Conservation (phyloP, 2,888 invertebrate species). For the Nipponacmea schrenckii region DNA sequence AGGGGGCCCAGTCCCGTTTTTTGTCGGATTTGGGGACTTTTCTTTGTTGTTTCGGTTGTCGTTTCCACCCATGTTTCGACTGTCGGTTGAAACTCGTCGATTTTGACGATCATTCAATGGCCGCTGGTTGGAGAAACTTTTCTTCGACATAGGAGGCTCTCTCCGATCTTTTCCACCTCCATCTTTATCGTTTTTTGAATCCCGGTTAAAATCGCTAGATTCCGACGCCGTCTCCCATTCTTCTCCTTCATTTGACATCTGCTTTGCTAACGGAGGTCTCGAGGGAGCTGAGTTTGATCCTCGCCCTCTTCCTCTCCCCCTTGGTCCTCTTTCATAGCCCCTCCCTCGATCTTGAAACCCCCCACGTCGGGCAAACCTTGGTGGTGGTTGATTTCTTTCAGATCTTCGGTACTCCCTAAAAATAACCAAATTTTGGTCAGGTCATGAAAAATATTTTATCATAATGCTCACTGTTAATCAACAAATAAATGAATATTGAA, state of each 20-base stretch:
- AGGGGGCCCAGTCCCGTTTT: slow-evolving; percentile 60
- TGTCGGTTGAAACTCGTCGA: slow-evolving; percentile 36
- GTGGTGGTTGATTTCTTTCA: slow-evolving; percentile 54
- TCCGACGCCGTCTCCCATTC: slow-evolving; percentile 85
- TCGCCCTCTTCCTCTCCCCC: slow-evolving; percentile 70
- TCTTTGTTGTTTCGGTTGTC: slow-evolving; percentile 55
- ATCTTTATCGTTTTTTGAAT: slow-evolving; percentile 57
- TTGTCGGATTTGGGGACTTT: slow-evolving; percentile 56
- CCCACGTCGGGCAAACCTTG: slow-evolving; percentile 47
- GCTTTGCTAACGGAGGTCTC: slow-evolving; percentile 61
- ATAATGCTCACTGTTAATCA: too few relatives aligned
- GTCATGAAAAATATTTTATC: too few relatives aligned
- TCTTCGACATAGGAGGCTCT: slow-evolving; percentile 45
- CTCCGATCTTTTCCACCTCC: slow-evolving; percentile 40
- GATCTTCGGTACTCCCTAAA: slow-evolving; percentile 42
- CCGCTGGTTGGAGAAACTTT: slow-evolving; percentile 67
- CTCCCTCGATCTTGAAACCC: slow-evolving; percentile 53
- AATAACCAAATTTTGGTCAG: too few relatives aligned
- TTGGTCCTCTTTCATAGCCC: slow-evolving; percentile 54
- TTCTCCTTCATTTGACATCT: slow-evolving; percentile 67
- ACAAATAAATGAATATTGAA: too few relatives aligned
- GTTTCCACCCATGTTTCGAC: slow-evolving; percentile 32
- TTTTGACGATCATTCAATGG: slow-evolving; percentile 64
- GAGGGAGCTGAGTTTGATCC: slow-evolving; percentile 46
- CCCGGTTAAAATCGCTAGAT: slow-evolving; percentile 74